Evolutionary conservation across 2,888 invertebrate species (phyloP).

Genomic region (Napeogenes inachia): DNA sequence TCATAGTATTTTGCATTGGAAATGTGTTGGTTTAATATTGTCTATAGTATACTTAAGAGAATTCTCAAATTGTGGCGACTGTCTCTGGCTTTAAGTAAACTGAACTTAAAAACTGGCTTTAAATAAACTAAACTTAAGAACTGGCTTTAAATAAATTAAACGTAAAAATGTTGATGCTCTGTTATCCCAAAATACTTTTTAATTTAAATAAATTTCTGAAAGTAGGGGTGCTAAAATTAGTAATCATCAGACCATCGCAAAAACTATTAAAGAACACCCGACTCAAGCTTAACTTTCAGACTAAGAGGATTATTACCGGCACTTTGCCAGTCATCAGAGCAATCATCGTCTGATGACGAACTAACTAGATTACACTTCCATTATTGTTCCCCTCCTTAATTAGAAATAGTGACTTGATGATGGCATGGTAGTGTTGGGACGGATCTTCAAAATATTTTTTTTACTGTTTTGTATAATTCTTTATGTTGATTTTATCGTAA

Average conservation of each 20-base stretch:
- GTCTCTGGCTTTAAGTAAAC: not conserved
- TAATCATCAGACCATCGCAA: conserved; percentile 1
- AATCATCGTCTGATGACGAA: conserved; percentile 45
- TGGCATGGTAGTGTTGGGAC: conserved; percentile 6
- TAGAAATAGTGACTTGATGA: conserved; percentile 30
- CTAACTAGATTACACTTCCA: conserved; percentile 34
- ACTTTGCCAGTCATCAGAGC: conserved; percentile 57
- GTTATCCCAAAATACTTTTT: not conserved
- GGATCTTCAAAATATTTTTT: not conserved
- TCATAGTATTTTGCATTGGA: no score
- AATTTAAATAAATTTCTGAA: not conserved
- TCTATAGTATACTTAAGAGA: no score
- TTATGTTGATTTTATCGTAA: no score
- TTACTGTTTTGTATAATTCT: not conserved
- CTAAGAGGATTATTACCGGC: conserved; percentile 55
- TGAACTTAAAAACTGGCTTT: not conserved
- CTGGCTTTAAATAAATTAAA: not conserved
- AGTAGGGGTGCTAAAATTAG: not conserved
- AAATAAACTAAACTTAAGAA: not conserved
- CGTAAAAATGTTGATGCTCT: not conserved
- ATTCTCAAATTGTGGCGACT: no score
- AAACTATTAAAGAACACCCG: conserved; percentile 7
- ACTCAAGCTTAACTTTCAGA: conserved; percentile 5
- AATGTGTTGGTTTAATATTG: no score
- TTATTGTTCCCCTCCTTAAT: conserved; percentile 33